Evolutionary conservation across 1,140 invertebrate species (phyloP).

Genomic region (Eurytemora carolleeae): DNA sequence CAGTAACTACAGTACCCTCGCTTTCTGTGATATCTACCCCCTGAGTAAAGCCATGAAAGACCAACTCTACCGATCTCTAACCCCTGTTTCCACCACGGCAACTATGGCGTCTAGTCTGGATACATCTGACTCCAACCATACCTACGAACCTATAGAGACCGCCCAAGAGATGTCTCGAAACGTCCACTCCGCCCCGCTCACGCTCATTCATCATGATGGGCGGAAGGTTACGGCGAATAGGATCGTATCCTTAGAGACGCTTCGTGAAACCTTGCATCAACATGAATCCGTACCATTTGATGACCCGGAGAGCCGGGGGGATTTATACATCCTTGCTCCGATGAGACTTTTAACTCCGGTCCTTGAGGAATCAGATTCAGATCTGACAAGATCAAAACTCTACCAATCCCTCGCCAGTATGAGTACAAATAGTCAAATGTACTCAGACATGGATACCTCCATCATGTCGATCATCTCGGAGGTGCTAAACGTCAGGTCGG

Average conservation of each 20-base stretch:
- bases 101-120: background rate
- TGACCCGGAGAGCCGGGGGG: slow-evolving; percentile 7
- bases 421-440: background rate
- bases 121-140: slow-evolving; percentile 5
- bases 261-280: background rate
- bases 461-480: slow-evolving; percentile 13
- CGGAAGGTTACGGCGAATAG: background rate
- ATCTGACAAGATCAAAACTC: background rate
- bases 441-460: slow-evolving; percentile 1
- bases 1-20: background rate
- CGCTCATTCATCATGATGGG: slow-evolving; percentile 15
- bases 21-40: slow-evolving; percentile 12
- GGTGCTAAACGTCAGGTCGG: slow-evolving; percentile 1
- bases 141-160: slow-evolving; percentile 13
- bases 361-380: slow-evolving; percentile 10
- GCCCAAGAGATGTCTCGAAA: background rate
- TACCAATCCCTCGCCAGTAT: background rate
- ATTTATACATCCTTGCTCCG: slow-evolving; percentile 12
- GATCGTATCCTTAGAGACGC: slow-evolving; percentile 1
- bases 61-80: slow-evolving; percentile 2
- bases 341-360: slow-evolving; percentile 10
- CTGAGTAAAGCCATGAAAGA: slow-evolving; percentile 5
- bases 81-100: background rate
- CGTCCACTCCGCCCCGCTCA: background rate
- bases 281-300: slow-evolving; percentile 12